These are phyloP conservation scores for Cephus nigrinus DNA, from an alignment of 2,888 invertebrate genomes.

Conservation along the genomic window DNA sequence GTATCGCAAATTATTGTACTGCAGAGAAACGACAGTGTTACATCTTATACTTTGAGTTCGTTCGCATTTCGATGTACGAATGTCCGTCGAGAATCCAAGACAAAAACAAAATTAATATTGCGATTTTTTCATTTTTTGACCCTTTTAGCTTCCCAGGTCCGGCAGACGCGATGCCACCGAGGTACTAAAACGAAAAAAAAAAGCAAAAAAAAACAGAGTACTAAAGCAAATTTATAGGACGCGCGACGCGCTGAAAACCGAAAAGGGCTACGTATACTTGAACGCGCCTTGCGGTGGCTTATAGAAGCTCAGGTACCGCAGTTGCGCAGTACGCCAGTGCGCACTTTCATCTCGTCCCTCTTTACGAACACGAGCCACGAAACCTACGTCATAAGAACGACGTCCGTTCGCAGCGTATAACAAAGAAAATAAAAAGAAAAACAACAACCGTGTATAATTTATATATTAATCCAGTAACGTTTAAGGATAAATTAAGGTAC, in stretches of 20 bases:
- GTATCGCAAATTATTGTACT: not conserved
- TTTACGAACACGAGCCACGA: not conserved
- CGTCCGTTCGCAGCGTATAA: slow-evolving; percentile 41
- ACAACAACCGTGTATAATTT: slow-evolving; percentile 41
- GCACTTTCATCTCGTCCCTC: slow-evolving; percentile 1
- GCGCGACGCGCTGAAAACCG: not conserved
- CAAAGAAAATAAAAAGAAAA: slow-evolving; percentile 11
- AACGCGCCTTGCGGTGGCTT: slow-evolving; percentile 5
- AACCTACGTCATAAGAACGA: not conserved
- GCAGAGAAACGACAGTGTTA: slow-evolving; percentile 44
- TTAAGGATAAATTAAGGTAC: slow-evolving; percentile 43
- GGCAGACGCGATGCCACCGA: slow-evolving; percentile 66
- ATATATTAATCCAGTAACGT: slow-evolving; percentile 40
- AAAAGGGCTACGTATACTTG: not conserved
- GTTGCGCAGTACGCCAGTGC: not conserved
- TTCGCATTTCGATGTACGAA: slow-evolving; percentile 13
- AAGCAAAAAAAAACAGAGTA: slow-evolving; percentile 18
- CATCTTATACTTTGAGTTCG: slow-evolving; percentile 61
- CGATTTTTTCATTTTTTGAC: slow-evolving; percentile 65
- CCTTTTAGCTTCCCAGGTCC: slow-evolving; percentile 67
- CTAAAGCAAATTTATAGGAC: slow-evolving; percentile 34
- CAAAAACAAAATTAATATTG: slow-evolving; percentile 54
- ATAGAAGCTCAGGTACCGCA: not conserved
- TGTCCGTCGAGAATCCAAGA: not conserved
- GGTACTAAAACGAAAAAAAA: slow-evolving; percentile 56